These are phyloP conservation scores for Eulemur rufifrons DNA, from an alignment of 2,113 vertebrate genomes.

Conservation along the genomic window DNA sequence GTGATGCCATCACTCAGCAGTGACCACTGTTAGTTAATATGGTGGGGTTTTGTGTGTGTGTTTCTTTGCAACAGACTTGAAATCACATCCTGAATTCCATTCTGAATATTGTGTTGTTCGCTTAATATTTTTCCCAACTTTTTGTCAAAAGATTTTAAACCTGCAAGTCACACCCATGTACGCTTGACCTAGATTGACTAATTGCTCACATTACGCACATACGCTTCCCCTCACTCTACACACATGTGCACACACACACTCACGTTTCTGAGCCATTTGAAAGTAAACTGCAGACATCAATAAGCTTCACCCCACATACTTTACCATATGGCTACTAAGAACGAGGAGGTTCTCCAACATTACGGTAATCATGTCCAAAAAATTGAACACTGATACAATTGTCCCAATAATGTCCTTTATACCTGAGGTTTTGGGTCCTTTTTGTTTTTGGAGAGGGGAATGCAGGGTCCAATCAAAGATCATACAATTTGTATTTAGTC, in stretches of 20 bases:
- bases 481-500: slow-evolving; percentile 7
- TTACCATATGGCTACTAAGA: background rate
- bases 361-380: background rate
- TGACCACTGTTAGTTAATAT: background rate
- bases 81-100: background rate
- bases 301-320: background rate
- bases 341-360: background rate
- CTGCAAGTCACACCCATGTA: background rate
- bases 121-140: background rate
- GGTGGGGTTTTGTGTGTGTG: background rate
- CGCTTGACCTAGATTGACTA: background rate
- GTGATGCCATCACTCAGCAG: background rate
- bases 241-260: too few relatives aligned
- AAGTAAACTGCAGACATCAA: background rate
- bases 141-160: background rate
- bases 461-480: background rate
- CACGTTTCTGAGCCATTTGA: background rate
- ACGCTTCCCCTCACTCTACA: background rate
- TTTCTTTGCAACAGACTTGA: background rate
- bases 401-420: background rate
- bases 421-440: background rate
- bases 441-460: background rate
- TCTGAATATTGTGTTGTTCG: background rate
- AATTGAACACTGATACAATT: background rate
- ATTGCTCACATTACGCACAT: background rate